phyloP scores from a whole-genome alignment of 2,797 vertebrate species.

The Tokudaia tokunoshimensis region DNA sequence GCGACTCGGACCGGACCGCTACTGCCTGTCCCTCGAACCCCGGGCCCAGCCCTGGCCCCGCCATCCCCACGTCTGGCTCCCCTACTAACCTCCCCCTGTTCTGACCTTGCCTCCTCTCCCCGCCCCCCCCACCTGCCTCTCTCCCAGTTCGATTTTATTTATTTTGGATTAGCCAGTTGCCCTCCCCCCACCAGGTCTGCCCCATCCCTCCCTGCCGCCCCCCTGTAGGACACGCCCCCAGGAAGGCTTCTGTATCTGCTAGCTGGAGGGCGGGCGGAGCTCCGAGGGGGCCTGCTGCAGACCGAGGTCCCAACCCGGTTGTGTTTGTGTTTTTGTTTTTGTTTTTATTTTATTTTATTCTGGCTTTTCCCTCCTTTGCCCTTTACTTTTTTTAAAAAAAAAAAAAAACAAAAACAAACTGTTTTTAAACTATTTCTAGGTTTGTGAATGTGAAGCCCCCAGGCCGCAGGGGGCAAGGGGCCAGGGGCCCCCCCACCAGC shows the following conservation, averaged over 20 bases:
- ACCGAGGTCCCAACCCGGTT: slow-evolving; percentile 40
- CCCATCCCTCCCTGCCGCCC: slow-evolving; percentile 58
- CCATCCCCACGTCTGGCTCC: slow-evolving; percentile 86
- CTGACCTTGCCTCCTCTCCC: background rate
- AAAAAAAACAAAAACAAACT: background rate
- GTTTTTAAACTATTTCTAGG: slow-evolving; percentile 90
- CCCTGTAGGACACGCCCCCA: slow-evolving; percentile 57
- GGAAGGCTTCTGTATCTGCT: slow-evolving; percentile 78
- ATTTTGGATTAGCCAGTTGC: slow-evolving; percentile 89
- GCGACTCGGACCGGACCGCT: slow-evolving; percentile 86
- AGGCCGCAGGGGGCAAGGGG: slow-evolving; percentile 80
- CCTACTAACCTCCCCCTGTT: slow-evolving; percentile 87
- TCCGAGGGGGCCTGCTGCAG: slow-evolving; percentile 52
- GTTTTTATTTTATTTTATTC: slow-evolving; percentile 36
- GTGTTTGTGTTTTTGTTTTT: slow-evolving; percentile 62
- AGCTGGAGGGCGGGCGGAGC: slow-evolving; percentile 71
- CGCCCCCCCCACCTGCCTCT: slow-evolving; percentile 67
- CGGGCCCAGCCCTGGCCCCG: slow-evolving; percentile 85
- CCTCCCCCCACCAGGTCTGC: background rate
- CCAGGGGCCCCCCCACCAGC: slow-evolving; percentile 77
- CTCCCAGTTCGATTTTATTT: slow-evolving; percentile 89
- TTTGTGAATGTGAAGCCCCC: slow-evolving; percentile 90
- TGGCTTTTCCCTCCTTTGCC: slow-evolving; percentile 73
- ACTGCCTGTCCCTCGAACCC: slow-evolving; percentile 85
- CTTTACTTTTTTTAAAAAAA: background rate